Base-by-base conservation (phyloP, 2,888 invertebrate species). In the Oscheius sp. region DNA sequence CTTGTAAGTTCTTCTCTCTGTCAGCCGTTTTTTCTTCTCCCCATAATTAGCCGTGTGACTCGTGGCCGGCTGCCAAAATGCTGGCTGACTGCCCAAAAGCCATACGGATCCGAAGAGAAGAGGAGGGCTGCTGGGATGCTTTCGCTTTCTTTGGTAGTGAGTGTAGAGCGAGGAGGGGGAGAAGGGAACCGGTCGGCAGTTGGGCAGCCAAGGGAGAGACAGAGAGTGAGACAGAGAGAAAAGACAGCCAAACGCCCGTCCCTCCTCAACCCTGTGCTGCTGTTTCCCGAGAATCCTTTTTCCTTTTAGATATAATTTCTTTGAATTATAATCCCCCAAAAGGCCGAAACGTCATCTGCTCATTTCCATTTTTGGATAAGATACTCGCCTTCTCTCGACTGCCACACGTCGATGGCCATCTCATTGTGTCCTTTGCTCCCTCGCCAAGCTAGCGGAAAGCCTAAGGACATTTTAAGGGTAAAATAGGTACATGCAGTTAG, bases 61-160 rank as follows among this genome's bases (percentile, higher is more conserved):
- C 49, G 3, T 3, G 18, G 16, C 16, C 13, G 13, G 49, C 18
- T 49, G 16, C 18, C 18, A 49, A 18, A n/a, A n/a, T n/a, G n/a
- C n/a, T n/a, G n/a, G n/a, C 49, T 3, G 18, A 2, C 18, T 13
- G 13, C n/a, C 49, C 16, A 49, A 23, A 25, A 16, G 25, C n/a
- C 55, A 25, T 21, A 55, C 55, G 55, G 55, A 55, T 55, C 55
- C 25, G 23, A 55, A 21, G 23, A 13, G 35, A 35, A 6, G 35
- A 35, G 35, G 35, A 35, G 35, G 35, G 9, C 35, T 3, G 35
- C 35, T 16, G 16, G 49, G 52, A 27, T 52, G 66, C 66, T 66
- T 66, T 66, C 66, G 29, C 66, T 66, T 66, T 66, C 66, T 66
- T 66, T 66, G 66, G 66, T 52, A 52, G 66, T 66, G 66, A 66